Percentiles rank a stretch among this genome's conserved stretches.
Evolutionary conservation across 2,113 vertebrate species (phyloP).

Genomic region (Coreoperca whiteheadi): DNA sequence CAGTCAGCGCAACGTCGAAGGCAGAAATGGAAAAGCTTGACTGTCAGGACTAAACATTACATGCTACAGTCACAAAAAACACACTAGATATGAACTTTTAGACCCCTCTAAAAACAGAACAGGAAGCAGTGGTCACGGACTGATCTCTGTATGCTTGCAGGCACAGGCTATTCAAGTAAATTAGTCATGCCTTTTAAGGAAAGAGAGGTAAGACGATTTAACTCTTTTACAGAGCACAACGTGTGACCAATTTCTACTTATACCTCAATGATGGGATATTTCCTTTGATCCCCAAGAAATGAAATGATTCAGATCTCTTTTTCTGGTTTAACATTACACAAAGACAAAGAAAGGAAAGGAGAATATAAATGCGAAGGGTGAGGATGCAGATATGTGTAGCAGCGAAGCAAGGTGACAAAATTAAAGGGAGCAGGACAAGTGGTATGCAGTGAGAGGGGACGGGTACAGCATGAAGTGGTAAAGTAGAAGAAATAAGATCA

Average conservation of each 20-base stretch:
- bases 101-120: conserved; percentile 11
- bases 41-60: conserved; percentile 37
- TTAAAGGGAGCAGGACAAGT: conserved; percentile 38
- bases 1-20: conserved; percentile 60
- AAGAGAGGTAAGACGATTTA: conserved; percentile 53
- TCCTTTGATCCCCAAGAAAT: conserved; percentile 48
- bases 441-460: conserved; percentile 35
- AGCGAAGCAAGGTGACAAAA: conserved; percentile 57
- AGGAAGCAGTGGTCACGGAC: conserved; percentile 2
- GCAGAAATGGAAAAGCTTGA: conserved; percentile 42
- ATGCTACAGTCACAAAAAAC: conserved; percentile 31
- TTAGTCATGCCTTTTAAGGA: conserved; percentile 47
- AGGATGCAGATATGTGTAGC: conserved; percentile 37
- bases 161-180: conserved; percentile 32
- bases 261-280: conserved; percentile 37
- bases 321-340: conserved; percentile 31
- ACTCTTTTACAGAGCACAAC: conserved; percentile 26
- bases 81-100: conserved; percentile 1
- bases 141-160: neutral
- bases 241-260: conserved; percentile 51
- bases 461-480: conserved; percentile 28
- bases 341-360: neutral
- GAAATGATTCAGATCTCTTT: conserved; percentile 37
- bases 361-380: conserved; percentile 4
- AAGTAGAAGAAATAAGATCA: conserved; percentile 50